Percentiles rank a stretch among this genome's conserved stretches.
These are phyloP conservation scores for Tetramorium parvispinum DNA, from an alignment of 1,140 invertebrate species.

Conservation along the genomic window DNA sequence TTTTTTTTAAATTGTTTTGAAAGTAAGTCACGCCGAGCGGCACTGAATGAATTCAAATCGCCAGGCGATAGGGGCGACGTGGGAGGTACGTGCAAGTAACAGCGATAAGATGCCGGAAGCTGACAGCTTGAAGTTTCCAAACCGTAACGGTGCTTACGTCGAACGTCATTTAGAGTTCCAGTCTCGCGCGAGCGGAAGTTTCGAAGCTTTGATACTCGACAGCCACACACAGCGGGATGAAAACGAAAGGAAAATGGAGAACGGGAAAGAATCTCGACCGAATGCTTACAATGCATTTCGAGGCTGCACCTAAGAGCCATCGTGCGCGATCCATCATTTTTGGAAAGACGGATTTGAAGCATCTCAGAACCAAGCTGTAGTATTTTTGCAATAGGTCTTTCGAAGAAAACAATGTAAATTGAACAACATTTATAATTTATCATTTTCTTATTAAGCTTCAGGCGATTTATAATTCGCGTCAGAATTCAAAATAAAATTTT, in stretches of 20 bases:
- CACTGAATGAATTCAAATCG: conserved; percentile 43
- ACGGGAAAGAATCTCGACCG: conserved; percentile 13
- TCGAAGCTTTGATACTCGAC: conserved; percentile 40
- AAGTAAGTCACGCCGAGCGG: conserved; percentile 1
- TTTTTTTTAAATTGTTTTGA: conserved; percentile 27
- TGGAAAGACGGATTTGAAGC: neutral
- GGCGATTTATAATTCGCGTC: neutral
- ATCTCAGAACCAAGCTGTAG: neutral
- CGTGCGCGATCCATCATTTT: conserved; percentile 25
- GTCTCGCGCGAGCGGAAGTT: conserved; percentile 34
- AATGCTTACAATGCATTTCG: conserved; percentile 1
- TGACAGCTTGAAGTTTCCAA: conserved; percentile 50
- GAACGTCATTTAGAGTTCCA: conserved; percentile 46
- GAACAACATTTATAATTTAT: conserved; percentile 12
- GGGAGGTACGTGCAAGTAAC: conserved; percentile 1
- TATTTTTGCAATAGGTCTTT: neutral
- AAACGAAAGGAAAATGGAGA: conserved; percentile 18
- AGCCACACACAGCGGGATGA: conserved; percentile 10
- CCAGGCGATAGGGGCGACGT: neutral
- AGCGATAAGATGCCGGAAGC: conserved; percentile 43
- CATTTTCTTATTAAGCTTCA: neutral
- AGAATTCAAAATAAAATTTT: neutral
- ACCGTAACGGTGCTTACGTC: conserved; percentile 43
- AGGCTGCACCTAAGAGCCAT: neutral
- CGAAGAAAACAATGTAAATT: neutral